Evolutionary conservation across 2,113 vertebrate genomes (phyloP), one percentile per base, ranked within the genome.

Genomic region (Hippocampus mohnikei): DNA sequence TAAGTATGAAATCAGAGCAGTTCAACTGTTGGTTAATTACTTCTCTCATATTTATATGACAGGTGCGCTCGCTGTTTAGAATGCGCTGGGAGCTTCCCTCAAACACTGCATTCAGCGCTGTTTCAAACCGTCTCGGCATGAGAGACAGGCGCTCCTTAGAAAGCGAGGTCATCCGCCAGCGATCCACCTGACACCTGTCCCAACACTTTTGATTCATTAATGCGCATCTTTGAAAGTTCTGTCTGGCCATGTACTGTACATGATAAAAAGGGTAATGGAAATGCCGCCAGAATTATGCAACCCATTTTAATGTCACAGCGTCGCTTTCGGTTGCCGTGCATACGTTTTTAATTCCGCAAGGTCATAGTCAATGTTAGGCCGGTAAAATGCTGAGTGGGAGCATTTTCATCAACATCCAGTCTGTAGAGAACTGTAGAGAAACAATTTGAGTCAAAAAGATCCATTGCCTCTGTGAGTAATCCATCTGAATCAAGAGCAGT

Each of bases 141-240:
- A 83, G 72, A 50, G 74, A 65, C 75, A 33, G 41, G 67, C 75
- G 4, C 15, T 60, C 27, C 13, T 60, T 73, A 87, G 65, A 83
- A 89, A 88, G 78, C 70, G 66, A 79, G 73, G 81, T 81, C 72
- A 82, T 83, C 73, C 67, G 80, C 87, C 79, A 78, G 77, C 82
- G 64, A 71, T 63, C 74, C 67, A 72, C 64, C 73, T 64, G 44
- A 81, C 72, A 87, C 77, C 74, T 81, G 75, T 87, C 87, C 77
- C 76, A 81, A 77, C 64, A 79, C 72, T 76, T 81, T 67, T 69
- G 58, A 73, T 71, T 73, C 77, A 88, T 75, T 79, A 89, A 84
- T 85, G 25, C 76, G 84, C 44, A 25, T 25, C 25, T 72, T 83
- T 76, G 77, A 58, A 68, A 37, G 76, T 76, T 69, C 68, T 68